Evolutionary conservation across 2,113 vertebrate genomes (phyloP).

Genomic region (Lynx canadensis): DNA sequence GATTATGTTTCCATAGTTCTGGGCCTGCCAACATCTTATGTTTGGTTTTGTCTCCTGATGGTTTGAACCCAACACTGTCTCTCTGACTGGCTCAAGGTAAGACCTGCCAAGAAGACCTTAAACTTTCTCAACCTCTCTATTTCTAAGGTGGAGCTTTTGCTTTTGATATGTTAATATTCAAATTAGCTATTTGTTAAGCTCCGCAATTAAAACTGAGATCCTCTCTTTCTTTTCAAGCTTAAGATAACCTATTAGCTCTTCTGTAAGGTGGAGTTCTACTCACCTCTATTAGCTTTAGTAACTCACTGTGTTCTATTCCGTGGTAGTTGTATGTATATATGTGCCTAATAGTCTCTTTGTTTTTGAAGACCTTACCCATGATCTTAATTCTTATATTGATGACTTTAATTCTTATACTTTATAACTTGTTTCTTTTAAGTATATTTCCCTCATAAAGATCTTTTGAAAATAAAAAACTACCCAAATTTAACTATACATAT

Average conservation of each 20-base stretch:
- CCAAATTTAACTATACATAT: not conserved
- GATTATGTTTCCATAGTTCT: not conserved
- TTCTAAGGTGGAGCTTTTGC: not conserved
- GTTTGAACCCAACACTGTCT: not conserved
- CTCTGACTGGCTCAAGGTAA: not conserved
- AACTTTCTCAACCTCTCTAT: not conserved
- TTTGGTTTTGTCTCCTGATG: not conserved
- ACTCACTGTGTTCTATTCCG: not conserved
- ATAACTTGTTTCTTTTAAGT: not conserved
- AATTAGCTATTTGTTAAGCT: not conserved
- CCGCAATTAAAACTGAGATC: not conserved
- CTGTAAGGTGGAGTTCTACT: not conserved
- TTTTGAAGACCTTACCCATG: not conserved
- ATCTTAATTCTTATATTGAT: not conserved
- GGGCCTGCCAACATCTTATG: not conserved
- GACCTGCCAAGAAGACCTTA: not conserved
- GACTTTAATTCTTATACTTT: not conserved
- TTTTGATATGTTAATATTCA: not conserved
- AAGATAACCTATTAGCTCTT: not conserved
- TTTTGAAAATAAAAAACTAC: not conserved
- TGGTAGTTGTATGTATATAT: not conserved
- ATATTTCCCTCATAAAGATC: not conserved
- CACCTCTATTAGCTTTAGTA: not conserved
- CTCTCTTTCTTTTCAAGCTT: not conserved
- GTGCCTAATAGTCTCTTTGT: not conserved